Evolutionary conservation across 2,888 invertebrate genomes (phyloP).

Genomic region (Torymus auratus): DNA sequence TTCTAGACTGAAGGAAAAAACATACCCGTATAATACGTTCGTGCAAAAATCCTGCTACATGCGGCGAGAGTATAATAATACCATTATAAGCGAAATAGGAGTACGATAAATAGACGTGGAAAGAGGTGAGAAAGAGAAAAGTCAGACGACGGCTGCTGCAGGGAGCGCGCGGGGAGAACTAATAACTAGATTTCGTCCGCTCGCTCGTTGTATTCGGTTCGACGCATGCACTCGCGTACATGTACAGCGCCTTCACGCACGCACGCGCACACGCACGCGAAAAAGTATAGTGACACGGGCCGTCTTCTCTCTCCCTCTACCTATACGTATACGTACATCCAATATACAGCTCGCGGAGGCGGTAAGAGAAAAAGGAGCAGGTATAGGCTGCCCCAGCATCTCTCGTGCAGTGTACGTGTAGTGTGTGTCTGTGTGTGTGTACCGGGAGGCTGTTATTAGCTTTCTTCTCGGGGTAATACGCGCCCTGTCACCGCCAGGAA

Average conservation of each 20-base stretch:
- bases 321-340: neutral
- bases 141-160: constrained; percentile 25
- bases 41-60: too few relatives aligned
- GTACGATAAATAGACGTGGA: constrained; percentile 33
- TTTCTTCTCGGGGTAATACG: constrained; percentile 72
- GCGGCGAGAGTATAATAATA: constrained; percentile 28
- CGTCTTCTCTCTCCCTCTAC: neutral
- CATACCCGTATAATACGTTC: too few relatives aligned
- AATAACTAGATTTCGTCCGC: constrained; percentile 72
- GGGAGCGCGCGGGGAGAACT: constrained; percentile 69
- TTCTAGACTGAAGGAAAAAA: too few relatives aligned
- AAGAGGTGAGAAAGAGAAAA: constrained; percentile 53
- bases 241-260: constrained; percentile 1
- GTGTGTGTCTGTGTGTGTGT: constrained; percentile 17
- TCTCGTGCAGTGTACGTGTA: neutral
- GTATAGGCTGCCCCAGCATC: constrained; percentile 61
- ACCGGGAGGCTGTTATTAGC: constrained; percentile 72
- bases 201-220: constrained; percentile 64
- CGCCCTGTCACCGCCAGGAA: constrained; percentile 75
- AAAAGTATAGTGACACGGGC: constrained; percentile 31
- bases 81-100: constrained; percentile 45
- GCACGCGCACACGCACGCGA: constrained; percentile 28
- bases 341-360: constrained; percentile 16
- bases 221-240: constrained; percentile 47
- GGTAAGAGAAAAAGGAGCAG: constrained; percentile 60